Base-by-base conservation (phyloP, 2,797 vertebrate species). In the Notolabrus celidotus region DNA sequence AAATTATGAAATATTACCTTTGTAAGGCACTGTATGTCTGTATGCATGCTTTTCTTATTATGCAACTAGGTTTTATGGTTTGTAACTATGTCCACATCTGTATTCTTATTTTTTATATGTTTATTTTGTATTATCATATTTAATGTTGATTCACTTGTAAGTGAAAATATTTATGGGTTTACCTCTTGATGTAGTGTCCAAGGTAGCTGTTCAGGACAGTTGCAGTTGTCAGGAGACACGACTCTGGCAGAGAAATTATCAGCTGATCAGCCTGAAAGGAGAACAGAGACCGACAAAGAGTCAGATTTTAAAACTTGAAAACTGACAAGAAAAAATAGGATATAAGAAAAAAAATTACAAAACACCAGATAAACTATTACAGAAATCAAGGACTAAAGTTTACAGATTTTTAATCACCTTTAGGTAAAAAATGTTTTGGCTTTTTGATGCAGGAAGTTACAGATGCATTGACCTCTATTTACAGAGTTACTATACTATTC, bases 201-300 rank as follows among this genome's bases (percentile, higher is more conserved):
- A 99, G 70, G 87, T 91, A 92, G 89, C 97, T 97, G 60, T 62
- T 68, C n/a, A 97, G 94, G 51, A 98, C 96, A 0, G 95, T 95
- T 10, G 82, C 82, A 0, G 96, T 96, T 51, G 97, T 98, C 68
- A 99, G 92, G 64, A 99, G 94, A 86, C 97, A 99, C 5, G 91
- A 94, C 87, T 96, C 94, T 0, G 97, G 97, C 81, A 99, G 84
- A 0, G 96, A 96, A 77, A 99, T 94, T 16, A 99, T 20, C 82
- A 94, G 41, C 61, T 96, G 91, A 4, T 94, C 85, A 74, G 79
- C 92, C 93, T 97, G 90, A 58, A 0, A 79, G 23, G 66, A 2
- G 34, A 41, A 70, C n/a, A 69, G 17, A 34, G 1, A 15, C 8
- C 31, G 3, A 15, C 9, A 31, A 20, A 34, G 2, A 59, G 14